These are phyloP conservation scores for Andrena hattorfiana DNA, from an alignment of 2,888 invertebrate genomes.

Conservation along the genomic window DNA sequence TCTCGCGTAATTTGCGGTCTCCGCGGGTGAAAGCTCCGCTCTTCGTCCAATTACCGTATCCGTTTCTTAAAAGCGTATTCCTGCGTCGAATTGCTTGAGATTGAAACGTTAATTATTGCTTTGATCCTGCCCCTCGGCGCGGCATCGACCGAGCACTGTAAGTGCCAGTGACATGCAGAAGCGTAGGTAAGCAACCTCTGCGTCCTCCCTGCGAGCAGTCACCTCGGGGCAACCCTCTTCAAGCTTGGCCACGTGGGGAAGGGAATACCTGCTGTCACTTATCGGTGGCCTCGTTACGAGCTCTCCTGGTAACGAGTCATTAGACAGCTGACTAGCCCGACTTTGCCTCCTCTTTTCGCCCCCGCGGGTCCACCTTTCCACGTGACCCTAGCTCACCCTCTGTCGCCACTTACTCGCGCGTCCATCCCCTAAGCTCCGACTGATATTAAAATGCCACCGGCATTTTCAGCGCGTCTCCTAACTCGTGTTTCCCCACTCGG, in stretches of 20 bases:
- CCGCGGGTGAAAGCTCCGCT: conserved; percentile 36
- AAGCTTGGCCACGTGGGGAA: conserved; percentile 62
- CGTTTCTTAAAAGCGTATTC: conserved; percentile 56
- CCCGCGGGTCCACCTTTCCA: conserved; percentile 24
- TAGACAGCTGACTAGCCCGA: conserved; percentile 70
- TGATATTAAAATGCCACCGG: conserved; percentile 61
- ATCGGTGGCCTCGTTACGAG: conserved; percentile 76
- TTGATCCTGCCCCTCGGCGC: conserved; percentile 58
- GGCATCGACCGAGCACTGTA: conserved; percentile 51
- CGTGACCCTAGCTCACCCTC: conserved; percentile 25
- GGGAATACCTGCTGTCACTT: conserved; percentile 75
- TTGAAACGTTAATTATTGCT: conserved; percentile 58
- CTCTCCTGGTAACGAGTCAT: conserved; percentile 79
- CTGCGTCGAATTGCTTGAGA: conserved; percentile 57
- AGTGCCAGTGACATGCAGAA: conserved; percentile 62
- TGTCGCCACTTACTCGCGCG: conserved; percentile 21
- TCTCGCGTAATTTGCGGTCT: conserved; percentile 39
- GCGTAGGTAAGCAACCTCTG: conserved; percentile 62
- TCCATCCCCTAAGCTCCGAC: conserved; percentile 19
- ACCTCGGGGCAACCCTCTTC: conserved; percentile 63
- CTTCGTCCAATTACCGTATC: conserved; percentile 49
- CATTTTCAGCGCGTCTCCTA: conserved; percentile 11
- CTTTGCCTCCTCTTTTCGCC: conserved; percentile 50
- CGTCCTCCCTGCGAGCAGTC: conserved; percentile 33
- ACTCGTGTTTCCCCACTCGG: conserved; percentile 6